Evolutionary conservation across 2,113 vertebrate species (phyloP), one percentile per base, ranked within the genome.

Genomic region (Phalacrocorax pelagicus): DNA sequence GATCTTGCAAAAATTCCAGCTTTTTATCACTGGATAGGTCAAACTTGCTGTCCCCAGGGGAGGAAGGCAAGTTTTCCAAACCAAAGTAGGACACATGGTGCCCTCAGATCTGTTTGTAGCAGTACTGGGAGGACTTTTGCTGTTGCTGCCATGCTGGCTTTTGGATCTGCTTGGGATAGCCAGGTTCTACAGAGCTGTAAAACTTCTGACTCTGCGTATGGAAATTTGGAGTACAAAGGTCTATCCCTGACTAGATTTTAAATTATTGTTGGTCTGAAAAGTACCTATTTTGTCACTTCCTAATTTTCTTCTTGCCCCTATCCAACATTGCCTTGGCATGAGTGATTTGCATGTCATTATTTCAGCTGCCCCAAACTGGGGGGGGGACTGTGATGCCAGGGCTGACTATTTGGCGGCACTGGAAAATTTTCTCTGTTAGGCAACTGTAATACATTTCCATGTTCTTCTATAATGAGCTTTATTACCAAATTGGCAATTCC

Each of bases 401-500:
- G 65, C 78, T 97, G 91, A 95, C 95, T 95, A 95, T 95, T 88
- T 92, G 81, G 59, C 2, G 8, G 88, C 16, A 13, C 96, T 92
- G 94, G 96, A 94, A 94, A 95, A 95, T 97, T 97, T 97, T 93
- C 90, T 96, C 91, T 96, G 90, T 97, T 95, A 96, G 91, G 96
- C 92, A 94, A 96, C 94, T 74, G 94, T 94, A 92, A 97, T 97
- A 91, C 46, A 61, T 97, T 97, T 96, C 88, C 94, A 92, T 95
- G 91, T 97, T 98, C 74, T 97, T 91, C 94, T 94, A 95, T 98
- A 97, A 98, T 97, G 94, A 97, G 97, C 94, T 98, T 98, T 98
- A 98, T 98, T 98, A 98, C 97, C 94, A 98, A 98, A 97, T 97
- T 97, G 97, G 96, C 97, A 98, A 97, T 97, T 97, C 86, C 97